A percentile compares a stretch with the other conserved stretches of the same genome.
Evolutionary conservation across 1,140 invertebrate genomes (phyloP).

Genomic region (Drosophila lini): DNA sequence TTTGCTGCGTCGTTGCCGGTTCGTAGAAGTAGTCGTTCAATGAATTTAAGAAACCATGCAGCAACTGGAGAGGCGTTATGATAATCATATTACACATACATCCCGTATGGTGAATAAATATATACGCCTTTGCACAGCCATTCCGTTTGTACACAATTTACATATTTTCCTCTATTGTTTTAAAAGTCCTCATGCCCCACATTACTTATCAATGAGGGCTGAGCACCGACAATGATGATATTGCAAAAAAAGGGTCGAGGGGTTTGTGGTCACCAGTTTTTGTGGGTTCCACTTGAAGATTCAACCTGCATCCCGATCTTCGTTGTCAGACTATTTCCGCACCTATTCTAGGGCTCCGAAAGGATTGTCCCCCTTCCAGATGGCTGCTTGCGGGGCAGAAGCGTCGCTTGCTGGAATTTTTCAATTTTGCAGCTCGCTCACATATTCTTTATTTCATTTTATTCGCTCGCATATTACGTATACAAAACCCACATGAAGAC

Average conservation of each 20-base stretch:
- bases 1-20: neutral
- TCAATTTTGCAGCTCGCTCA: constrained; percentile 55
- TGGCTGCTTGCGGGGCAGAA: constrained; percentile 7
- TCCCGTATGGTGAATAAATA: constrained; percentile 15
- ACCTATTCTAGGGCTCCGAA: neutral
- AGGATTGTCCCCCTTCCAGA: constrained; percentile 13
- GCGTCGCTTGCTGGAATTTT: constrained; percentile 56
- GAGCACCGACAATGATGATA: constrained; percentile 24
- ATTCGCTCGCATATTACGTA: constrained; percentile 34
- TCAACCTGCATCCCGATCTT: constrained; percentile 43
- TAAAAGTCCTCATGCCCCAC: constrained; percentile 55
- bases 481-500: constrained; percentile 45
- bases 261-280: neutral
- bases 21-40: constrained; percentile 38
- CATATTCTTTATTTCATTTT: constrained; percentile 47
- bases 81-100: constrained; percentile 77
- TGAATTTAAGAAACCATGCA: constrained; percentile 50
- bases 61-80: constrained; percentile 43
- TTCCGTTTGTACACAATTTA: constrained; percentile 57
- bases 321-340: neutral
- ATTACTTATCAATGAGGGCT: constrained; percentile 48
- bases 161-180: constrained; percentile 72
- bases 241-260: constrained; percentile 8
- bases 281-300: constrained; percentile 39
- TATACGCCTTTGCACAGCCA: constrained; percentile 1